A percentile compares a stretch with the other conserved stretches of the same genome.
Conservation (phyloP, 2,797 vertebrate genomes). For the Botia kubotai region DNA sequence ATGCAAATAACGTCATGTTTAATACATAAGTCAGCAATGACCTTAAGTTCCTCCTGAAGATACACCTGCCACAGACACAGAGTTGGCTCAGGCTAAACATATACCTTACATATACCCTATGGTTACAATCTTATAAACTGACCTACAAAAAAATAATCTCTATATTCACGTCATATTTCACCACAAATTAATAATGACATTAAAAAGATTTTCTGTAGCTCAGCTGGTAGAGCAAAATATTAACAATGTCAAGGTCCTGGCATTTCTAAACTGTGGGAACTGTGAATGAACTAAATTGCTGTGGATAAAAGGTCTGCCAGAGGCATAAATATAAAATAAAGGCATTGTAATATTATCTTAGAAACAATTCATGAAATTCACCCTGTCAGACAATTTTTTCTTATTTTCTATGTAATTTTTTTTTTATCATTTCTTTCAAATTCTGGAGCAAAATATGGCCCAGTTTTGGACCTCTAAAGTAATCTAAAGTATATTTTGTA, state of each 20-base stretch:
- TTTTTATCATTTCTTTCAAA: too few species aligned
- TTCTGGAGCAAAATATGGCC: too few species aligned
- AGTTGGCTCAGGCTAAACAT: not conserved
- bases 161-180: not conserved
- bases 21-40: conserved; percentile 88
- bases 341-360: too few species aligned
- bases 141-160: not conserved
- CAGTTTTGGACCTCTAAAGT: too few species aligned
- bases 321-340: too few species aligned
- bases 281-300: too few species aligned
- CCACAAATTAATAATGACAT: not conserved
- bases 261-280: too few species aligned
- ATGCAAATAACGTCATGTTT: conserved; percentile 88
- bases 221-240: not conserved
- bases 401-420: too few species aligned
- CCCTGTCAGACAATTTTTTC: too few species aligned
- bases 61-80: conserved; percentile 81
- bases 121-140: not conserved
- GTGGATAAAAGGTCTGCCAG: too few species aligned
- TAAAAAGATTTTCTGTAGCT: not conserved
- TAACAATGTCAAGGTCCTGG: too few species aligned
- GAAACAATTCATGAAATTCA: too few species aligned
- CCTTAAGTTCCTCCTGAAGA: conserved; percentile 82
- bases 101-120: not conserved
- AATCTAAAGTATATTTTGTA: not conserved